Base-by-base conservation (phyloP, 2,797 vertebrate species). In the Choloepus didactylus region DNA sequence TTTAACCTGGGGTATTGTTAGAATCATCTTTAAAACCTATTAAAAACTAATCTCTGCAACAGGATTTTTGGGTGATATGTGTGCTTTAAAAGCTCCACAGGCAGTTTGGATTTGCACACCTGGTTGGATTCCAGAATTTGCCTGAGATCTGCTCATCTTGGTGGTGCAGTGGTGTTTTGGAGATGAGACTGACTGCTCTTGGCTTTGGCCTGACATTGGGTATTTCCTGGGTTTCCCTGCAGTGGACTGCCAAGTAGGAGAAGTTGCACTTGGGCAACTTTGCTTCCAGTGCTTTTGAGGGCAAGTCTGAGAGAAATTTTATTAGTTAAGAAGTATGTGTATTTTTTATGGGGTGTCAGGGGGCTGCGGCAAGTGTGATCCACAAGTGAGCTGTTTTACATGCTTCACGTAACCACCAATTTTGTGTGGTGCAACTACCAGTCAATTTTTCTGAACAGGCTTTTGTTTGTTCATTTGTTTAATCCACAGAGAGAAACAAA, bases 191-290 rank as follows among this genome's bases (percentile, higher is more conserved):
- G 54, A n/a, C 15, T 41, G 44, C 6, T 83, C 12, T 2, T 7
- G 35, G 12, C 67, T 87, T 15, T 66, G 51, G 38, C 38, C 27
- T 66, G 10, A n/a, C 14, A 3, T 11, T 79, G 72, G 67, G 16
- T 38, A 25, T 94, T 95, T 83, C 73, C 9, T n/a, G 11, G 77
- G 76, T 67, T 88, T 89, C 73, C 18, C 19, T 94, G 6, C 9
- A 11, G 10, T 72, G 51, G 59, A 21, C 62, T 59, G 69, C 6
- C 70, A 23, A 27, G 23, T 9, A 87, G 62, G 51, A 89, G 76
- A 89, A 51, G 35, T 60, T 87, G 46, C 19, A 46, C 12, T 76
- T 6, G 41, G 38, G 54, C 11, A 92, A 25, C 46, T 82, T 92
- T 87, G 49, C 51, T 31, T 67, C 31, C 18, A 35, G n/a, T 60